phyloP scores from a whole-genome alignment of 2,113 vertebrate genomes.

The Antigone vipio region DNA sequence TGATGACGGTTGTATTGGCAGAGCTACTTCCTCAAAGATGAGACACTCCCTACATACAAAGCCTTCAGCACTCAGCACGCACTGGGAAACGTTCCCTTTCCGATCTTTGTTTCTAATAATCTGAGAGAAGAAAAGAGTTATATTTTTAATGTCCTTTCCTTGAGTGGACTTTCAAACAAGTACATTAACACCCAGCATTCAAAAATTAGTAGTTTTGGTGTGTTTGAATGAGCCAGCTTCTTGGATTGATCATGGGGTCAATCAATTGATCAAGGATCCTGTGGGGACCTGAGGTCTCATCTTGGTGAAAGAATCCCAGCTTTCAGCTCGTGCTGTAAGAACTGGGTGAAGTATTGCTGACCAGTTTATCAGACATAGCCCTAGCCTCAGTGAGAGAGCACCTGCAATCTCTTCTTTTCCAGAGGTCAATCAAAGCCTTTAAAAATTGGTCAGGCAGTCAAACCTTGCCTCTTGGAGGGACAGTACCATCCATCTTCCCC shows the following conservation, averaged over 20 bases:
- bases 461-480: not conserved
- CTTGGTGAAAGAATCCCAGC: not conserved
- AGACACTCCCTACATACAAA: not conserved
- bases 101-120: not conserved
- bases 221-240: not conserved
- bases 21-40: not conserved
- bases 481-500: not conserved
- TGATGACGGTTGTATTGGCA: not conserved
- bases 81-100: not conserved
- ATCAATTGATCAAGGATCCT: not conserved
- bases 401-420: not conserved
- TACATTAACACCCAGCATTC: not conserved
- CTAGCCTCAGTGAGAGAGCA: not conserved
- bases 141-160: not conserved
- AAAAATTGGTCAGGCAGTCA: not conserved
- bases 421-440: not conserved
- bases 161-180: not conserved
- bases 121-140: not conserved
- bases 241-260: not conserved
- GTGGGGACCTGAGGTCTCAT: not conserved
- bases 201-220: not conserved
- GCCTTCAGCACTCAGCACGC: not conserved
- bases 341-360: not conserved
- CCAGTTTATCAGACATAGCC: not conserved
- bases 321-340: not conserved